Conservation (phyloP, 64 coral and sea anemone genomes). For the Cladopsammia gracilis region DNA sequence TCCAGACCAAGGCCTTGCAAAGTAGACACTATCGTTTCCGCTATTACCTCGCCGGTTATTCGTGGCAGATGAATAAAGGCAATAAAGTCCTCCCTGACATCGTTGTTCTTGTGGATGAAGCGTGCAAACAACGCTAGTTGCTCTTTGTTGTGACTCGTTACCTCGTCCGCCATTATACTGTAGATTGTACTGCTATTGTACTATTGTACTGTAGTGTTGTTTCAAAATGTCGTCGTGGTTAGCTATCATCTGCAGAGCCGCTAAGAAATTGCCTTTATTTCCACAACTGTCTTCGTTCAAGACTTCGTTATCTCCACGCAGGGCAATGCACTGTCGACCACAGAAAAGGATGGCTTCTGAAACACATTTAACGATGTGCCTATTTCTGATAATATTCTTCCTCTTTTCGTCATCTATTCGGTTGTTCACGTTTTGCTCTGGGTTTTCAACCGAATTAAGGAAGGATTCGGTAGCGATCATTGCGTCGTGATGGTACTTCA, state of each 20-base stretch:
- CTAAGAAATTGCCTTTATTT: slow-evolving; percentile 67
- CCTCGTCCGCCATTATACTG: slow-evolving; percentile 65
- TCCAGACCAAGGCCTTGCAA: no score
- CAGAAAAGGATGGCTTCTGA: slow-evolving; percentile 67
- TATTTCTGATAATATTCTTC: slow-evolving; percentile 58
- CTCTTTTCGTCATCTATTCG: slow-evolving; percentile 54
- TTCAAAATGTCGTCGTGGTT: slow-evolving; percentile 52
- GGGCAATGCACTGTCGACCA: slow-evolving; percentile 64
- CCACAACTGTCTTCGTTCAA: slow-evolving; percentile 41
- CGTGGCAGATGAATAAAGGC: no score
- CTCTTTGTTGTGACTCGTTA: slow-evolving; percentile 71
- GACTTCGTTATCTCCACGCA: slow-evolving; percentile 60
- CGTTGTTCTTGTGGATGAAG: slow-evolving; percentile 53
- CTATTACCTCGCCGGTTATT: no score
- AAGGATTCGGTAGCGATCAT: slow-evolving; percentile 43
- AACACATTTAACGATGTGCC: slow-evolving; percentile 70
- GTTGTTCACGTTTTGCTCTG: slow-evolving; percentile 50
- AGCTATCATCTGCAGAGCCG: slow-evolving; percentile 74
- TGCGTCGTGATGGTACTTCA: slow-evolving; percentile 58
- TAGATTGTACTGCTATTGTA: no score
- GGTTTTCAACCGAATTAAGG: slow-evolving; percentile 51
- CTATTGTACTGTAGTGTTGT: no score
- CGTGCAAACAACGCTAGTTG: slow-evolving; percentile 63
- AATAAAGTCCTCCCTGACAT: no score
- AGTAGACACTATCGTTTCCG: no score